Conservation (phyloP, 2,113 vertebrate genomes). For the Erinaceus europaeus region DNA sequence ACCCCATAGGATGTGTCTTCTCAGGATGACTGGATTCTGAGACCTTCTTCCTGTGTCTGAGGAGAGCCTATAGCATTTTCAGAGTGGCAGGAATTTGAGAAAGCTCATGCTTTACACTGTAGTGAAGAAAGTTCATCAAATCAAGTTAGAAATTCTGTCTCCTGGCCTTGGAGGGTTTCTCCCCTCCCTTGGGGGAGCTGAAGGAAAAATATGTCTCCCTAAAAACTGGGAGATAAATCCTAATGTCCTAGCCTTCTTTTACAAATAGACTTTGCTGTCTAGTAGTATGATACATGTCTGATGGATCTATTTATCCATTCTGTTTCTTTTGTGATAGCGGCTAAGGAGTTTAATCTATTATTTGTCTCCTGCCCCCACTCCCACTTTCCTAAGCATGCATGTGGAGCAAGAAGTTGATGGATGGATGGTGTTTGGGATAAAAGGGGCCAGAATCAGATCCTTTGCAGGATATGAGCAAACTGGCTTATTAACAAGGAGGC, state of each 20-base stretch:
- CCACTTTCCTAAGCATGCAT: constrained; percentile 65
- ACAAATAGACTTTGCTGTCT: constrained; percentile 78
- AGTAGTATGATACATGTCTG: constrained; percentile 73
- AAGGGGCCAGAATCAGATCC: constrained; percentile 79
- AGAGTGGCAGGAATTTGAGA: constrained; percentile 27
- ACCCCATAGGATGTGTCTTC: rapidly evolving
- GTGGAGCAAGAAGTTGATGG: constrained; percentile 68
- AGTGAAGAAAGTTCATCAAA: constrained; percentile 70
- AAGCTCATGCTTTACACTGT: constrained; percentile 58
- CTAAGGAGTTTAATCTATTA: constrained; percentile 78
- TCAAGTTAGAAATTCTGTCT: constrained; percentile 56
- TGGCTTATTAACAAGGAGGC: constrained; percentile 81
- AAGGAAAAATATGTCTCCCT: constrained; percentile 74
- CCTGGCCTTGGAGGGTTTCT: constrained; percentile 9
- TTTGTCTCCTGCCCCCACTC: constrained; percentile 51
- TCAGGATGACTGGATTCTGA: neutral
- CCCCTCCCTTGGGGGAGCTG: constrained; percentile 74
- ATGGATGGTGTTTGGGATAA: constrained; percentile 78
- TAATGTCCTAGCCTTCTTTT: constrained; percentile 67
- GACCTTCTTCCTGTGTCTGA: neutral
- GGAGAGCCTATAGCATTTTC: neutral
- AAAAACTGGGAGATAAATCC: constrained; percentile 74
- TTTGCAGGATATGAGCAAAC: constrained; percentile 81
- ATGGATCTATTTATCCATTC: constrained; percentile 81
- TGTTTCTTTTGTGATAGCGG: constrained; percentile 77